Conservation (phyloP, 2,113 vertebrate genomes). For the Taurulus bubalis region DNA sequence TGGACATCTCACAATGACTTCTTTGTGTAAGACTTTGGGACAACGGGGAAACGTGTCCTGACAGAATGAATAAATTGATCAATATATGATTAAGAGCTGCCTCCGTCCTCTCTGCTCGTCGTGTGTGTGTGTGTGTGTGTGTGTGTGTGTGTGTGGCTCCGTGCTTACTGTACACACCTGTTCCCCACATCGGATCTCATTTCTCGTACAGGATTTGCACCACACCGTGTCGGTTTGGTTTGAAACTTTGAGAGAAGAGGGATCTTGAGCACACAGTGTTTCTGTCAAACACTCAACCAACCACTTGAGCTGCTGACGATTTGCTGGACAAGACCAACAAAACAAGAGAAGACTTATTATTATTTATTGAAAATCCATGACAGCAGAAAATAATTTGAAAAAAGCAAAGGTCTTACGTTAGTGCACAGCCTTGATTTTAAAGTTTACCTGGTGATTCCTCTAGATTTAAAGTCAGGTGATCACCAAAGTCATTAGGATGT, state of each 20-base stretch:
- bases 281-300: neutral
- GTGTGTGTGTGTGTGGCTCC: neutral
- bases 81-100: conserved; percentile 73
- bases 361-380: neutral
- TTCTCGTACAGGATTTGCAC: neutral
- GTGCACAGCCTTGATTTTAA: neutral
- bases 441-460: neutral
- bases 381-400: neutral
- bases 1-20: conserved; percentile 72
- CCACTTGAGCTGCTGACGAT: neutral
- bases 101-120: conserved; percentile 56
- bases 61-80: conserved; percentile 86
- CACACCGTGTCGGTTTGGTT: neutral
- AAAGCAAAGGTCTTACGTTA: neutral
- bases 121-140: neutral
- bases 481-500: neutral
- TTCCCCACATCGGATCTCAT: neutral
- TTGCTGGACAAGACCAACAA: neutral
- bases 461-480: neutral
- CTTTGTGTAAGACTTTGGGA: conserved; percentile 82
- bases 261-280: neutral
- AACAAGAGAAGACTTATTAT: no score
- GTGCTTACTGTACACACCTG: neutral
- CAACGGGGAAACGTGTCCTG: conserved; percentile 68
- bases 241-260: neutral